Conservation (phyloP, 2,797 vertebrate species). For the Bradypus variegatus region DNA sequence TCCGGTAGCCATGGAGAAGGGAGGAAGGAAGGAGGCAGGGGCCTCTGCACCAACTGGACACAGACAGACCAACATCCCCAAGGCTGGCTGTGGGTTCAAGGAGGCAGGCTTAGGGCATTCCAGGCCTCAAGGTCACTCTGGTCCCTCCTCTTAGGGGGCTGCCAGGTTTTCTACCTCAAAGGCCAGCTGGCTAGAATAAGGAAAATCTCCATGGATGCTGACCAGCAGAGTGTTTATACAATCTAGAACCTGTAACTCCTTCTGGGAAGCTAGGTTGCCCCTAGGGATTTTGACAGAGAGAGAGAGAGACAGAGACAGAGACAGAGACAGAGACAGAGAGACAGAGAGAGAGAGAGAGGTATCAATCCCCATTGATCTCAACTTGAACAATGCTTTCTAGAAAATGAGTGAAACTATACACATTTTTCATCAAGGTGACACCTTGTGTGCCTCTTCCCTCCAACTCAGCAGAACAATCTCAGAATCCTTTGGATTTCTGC, state of each 20-base stretch:
- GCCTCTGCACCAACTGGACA: background rate
- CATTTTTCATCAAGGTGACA: background rate
- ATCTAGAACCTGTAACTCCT: constrained; percentile 37
- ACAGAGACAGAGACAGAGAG: background rate
- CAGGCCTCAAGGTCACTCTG: background rate
- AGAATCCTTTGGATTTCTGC: background rate
- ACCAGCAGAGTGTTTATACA: constrained; percentile 29
- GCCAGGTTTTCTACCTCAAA: background rate
- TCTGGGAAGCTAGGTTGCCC: constrained; percentile 30
- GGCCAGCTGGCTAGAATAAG: background rate
- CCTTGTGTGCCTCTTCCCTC: background rate
- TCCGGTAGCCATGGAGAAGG: background rate
- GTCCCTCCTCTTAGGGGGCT: background rate
- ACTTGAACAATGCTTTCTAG: background rate
- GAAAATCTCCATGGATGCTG: background rate
- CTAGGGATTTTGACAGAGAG: background rate
- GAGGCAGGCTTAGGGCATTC: background rate
- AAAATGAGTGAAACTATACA: background rate
- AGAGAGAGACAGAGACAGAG: background rate
- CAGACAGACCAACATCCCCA: background rate
- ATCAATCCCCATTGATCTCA: background rate
- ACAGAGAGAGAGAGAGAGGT: background rate
- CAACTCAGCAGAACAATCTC: background rate
- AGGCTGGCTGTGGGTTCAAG: background rate
- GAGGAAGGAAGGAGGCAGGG: accelerated